These are phyloP conservation scores for Phoronis australis DNA, from an alignment of 2,888 invertebrate genomes.

Conservation along the genomic window DNA sequence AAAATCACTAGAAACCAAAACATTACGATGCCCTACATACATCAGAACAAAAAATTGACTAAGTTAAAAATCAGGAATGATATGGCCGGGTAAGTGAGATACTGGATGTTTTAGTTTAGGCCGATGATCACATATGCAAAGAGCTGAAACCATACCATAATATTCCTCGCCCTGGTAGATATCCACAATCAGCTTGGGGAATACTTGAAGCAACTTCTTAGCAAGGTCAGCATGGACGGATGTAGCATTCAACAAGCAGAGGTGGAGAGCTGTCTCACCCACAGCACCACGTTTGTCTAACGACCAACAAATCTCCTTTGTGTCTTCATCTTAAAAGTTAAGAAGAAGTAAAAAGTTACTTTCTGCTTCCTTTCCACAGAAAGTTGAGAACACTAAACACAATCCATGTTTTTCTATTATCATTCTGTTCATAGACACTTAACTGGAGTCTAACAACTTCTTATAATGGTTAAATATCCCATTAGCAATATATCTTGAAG, in stretches of 20 bases:
- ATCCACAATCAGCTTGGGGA: slow-evolving; percentile 93
- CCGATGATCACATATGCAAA: too few relatives aligned
- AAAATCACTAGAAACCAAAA: background rate
- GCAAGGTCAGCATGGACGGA: slow-evolving; percentile 88
- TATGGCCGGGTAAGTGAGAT: background rate
- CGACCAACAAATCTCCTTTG: slow-evolving; percentile 86
- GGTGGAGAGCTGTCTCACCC: slow-evolving; percentile 89
- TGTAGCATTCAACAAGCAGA: slow-evolving; percentile 87
- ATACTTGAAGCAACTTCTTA: slow-evolving; percentile 81
- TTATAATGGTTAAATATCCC: too few relatives aligned
- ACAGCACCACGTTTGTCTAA: slow-evolving; percentile 88
- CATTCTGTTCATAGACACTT: too few relatives aligned
- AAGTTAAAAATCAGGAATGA: background rate
- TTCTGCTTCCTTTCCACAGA: too few relatives aligned
- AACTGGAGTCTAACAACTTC: too few relatives aligned
- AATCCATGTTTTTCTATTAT: too few relatives aligned
- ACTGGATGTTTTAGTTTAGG: background rate
- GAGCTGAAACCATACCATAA: slow-evolving; percentile 65
- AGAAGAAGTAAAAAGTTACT: slow-evolving; percentile 9
- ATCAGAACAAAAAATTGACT: background rate
- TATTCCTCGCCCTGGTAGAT: slow-evolving; percentile 95
- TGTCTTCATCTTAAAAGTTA: slow-evolving; percentile 55
- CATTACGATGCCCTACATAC: background rate
- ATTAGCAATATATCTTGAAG: too few relatives aligned
- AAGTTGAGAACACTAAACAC: too few relatives aligned